Conservation (phyloP, 2,113 vertebrate genomes). For the Diglossa brunneiventris region DNA sequence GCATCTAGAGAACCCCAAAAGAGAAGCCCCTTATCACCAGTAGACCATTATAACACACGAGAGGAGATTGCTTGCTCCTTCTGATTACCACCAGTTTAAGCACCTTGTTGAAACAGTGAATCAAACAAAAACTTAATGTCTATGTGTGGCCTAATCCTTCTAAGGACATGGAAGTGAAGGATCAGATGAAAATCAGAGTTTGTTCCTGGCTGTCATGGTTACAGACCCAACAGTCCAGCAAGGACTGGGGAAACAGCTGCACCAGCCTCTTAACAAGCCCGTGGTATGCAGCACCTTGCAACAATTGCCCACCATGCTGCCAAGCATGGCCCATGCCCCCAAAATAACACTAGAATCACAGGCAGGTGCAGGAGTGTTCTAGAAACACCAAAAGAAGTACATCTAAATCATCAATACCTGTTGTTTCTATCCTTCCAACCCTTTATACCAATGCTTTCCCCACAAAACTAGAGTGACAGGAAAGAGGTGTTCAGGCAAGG, state of each 20-base stretch:
- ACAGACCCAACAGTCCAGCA: background rate
- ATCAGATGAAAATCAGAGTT: background rate
- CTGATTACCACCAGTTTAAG: background rate
- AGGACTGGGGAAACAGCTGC: background rate
- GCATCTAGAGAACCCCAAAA: background rate
- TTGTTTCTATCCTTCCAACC: background rate
- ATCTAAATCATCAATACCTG: background rate
- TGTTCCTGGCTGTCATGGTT: background rate
- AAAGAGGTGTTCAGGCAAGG: background rate
- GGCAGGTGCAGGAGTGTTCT: background rate
- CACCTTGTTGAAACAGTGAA: background rate
- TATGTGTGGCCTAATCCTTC: background rate
- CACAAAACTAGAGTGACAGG: background rate
- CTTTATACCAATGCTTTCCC: background rate
- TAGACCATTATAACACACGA: background rate
- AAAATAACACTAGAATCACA: background rate
- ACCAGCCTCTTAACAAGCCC: background rate
- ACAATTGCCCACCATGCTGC: background rate
- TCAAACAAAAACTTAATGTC: background rate
- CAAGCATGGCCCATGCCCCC: too few relatives aligned
- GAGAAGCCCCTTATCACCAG: background rate
- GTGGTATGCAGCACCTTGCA: background rate
- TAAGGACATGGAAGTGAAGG: background rate
- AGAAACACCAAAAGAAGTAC: background rate
- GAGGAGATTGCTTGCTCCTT: background rate